Base-by-base conservation (phyloP, 2,888 invertebrate genomes). In the Mesodorylaimus sp. region DNA sequence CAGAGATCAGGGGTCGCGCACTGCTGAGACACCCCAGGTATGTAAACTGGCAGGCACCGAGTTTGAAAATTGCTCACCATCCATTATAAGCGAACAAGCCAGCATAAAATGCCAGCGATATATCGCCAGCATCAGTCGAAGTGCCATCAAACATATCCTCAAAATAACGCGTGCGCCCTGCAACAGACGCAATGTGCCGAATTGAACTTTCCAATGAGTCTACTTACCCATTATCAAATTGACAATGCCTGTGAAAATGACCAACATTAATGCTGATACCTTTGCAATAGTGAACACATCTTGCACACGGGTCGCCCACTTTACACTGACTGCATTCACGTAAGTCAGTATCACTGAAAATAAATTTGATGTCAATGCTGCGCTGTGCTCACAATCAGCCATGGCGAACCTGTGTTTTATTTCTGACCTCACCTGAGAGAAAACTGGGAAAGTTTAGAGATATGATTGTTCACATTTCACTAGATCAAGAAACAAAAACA, bases 31-130 rank as follows among this genome's bases (percentile, higher is more conserved):
- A n/a, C n/a, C n/a, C n/a, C n/a, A n/a, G n/a, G n/a, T n/a, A n/a
- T n/a, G n/a, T n/a, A n/a, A n/a, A n/a, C n/a, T n/a, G n/a, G n/a
- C n/a, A n/a, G n/a, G n/a, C n/a, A n/a, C n/a, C n/a, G n/a, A n/a
- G n/a, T n/a, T n/a, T n/a, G n/a, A n/a, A n/a, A n/a, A n/a, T n/a
- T n/a, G 70, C 79, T 76, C 72, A 87, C 93, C 93, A 95, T 69
- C 93, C 95, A 65, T 93, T 93, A 73, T 95, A 97, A 21, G 97
- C 95, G 71, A 97, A 97, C 54, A 97, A 73, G 48, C 95, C 95
- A 0, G 91, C 91, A 71, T 97, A 97, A 73, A 97, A 95, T n/a
- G 93, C 93, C 51, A 95, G 73, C 0, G 93, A 87, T 61, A 93
- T 77, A 51, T 87, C 83, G 16, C 87, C 87, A 37, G 89, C 79